Conservation (phyloP, 1,140 invertebrate genomes). For the Drosophila fuyamai region DNA sequence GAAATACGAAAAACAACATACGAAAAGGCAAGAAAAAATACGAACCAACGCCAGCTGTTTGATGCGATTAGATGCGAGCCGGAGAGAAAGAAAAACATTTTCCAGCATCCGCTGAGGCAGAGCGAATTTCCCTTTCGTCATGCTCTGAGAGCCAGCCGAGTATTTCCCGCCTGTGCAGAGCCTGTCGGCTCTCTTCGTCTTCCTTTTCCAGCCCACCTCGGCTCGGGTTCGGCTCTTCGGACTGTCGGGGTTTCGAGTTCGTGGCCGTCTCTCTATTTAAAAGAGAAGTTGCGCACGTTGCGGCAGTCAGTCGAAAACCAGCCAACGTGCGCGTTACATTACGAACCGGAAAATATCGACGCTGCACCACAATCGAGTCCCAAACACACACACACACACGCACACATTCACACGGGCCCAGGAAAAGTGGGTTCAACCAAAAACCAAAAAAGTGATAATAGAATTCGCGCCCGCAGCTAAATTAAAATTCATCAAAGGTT, state of each 20-base stretch:
- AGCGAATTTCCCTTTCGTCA: conserved; percentile 55
- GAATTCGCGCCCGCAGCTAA: conserved; percentile 47
- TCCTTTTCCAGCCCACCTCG: conserved; percentile 11
- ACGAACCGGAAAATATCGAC: conserved; percentile 24
- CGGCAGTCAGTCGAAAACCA: conserved; percentile 77
- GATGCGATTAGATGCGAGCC: conserved; percentile 44
- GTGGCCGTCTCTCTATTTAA: conserved; percentile 62
- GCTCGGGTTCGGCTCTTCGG: conserved; percentile 9
- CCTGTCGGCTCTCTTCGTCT: conserved; percentile 5
- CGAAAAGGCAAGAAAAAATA: conserved; percentile 35
- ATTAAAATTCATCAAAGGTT: conserved; percentile 60
- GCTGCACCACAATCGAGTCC: conserved; percentile 16
- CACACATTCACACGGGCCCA: conserved; percentile 7
- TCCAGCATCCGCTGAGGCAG: conserved; percentile 40
- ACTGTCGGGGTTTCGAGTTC: conserved; percentile 23
- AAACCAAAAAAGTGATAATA: conserved; percentile 60
- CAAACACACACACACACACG: conserved; percentile 6
- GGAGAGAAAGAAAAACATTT: conserved; percentile 31
- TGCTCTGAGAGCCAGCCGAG: conserved; percentile 9
- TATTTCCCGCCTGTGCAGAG: conserved; percentile 35
- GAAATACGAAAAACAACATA: conserved; percentile 5
- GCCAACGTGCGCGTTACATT: conserved; percentile 66
- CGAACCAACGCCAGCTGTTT: conserved; percentile 56
- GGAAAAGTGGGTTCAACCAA: conserved; percentile 35
- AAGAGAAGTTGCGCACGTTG: conserved; percentile 77